Evolutionary conservation across 2,797 vertebrate species (phyloP).

Genomic region (Enteromius viviparus): DNA sequence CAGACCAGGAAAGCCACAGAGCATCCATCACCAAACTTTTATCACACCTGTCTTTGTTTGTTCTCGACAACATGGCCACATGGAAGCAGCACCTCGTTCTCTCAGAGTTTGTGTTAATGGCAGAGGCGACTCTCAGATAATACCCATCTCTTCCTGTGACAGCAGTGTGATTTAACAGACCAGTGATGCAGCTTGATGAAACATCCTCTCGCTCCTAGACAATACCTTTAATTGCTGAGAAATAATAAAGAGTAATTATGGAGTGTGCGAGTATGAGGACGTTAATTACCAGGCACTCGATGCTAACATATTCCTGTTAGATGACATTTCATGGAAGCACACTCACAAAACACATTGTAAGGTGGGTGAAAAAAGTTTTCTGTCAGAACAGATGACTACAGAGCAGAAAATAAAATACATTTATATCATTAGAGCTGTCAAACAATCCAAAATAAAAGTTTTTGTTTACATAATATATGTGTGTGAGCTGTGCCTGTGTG

Average conservation of each 20-base stretch:
- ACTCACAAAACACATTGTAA: neutral
- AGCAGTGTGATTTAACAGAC: conserved; percentile 12
- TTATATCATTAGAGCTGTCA: neutral
- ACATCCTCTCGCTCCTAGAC: neutral
- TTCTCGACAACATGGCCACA: neutral
- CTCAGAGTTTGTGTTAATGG: neutral
- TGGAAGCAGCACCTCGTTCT: neutral
- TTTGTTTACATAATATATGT: no score
- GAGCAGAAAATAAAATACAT: neutral
- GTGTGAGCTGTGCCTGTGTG: no score
- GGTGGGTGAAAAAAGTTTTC: neutral
- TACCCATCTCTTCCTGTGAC: neutral
- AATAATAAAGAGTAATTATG: conserved; percentile 23
- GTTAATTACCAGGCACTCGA: neutral
- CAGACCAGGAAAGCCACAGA: neutral
- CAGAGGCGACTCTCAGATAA: conserved; percentile 17
- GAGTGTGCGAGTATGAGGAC: neutral
- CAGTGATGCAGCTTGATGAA: conserved; percentile 8
- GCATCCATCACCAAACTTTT: neutral
- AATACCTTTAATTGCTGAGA: conserved; percentile 28
- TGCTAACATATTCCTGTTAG: neutral
- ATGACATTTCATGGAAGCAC: neutral
- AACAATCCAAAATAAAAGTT: no score
- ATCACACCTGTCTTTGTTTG: neutral
- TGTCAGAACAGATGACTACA: neutral